Base-by-base conservation (phyloP, 2,113 vertebrate species). In the Acrocephalus arundinaceus region DNA sequence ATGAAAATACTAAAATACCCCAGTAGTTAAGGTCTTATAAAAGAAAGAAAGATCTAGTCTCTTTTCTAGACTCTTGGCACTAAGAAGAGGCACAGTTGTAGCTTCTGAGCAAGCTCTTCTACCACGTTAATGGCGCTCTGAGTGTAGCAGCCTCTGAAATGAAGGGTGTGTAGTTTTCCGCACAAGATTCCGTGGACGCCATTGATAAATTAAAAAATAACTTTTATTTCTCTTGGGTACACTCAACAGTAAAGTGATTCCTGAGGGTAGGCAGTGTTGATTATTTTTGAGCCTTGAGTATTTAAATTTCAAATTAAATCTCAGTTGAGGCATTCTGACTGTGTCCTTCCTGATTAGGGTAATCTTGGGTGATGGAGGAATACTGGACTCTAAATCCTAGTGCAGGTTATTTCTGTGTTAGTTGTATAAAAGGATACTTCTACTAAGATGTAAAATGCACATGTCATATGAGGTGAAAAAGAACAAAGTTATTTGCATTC, bases 221-320 rank as follows among this genome's bases (percentile, higher is more conserved):
- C 8, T 74, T 80, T 28, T 78, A 51, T 71, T 71, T 39, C 21
- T 82, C 54, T 65, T 72, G 33, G 24, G 8, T 52, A 33, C 62
- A 23, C 81, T 94, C n/a, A 83, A 14, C 20, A 81, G n/a, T 67
- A 39, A 85, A 78, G 35, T 59, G 22, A 63, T 83, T 96, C 31
- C 72, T 87, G 46, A 49, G 5, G 4, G 15, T 45, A 84, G 9
- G 15, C 24, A 39, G 25, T 24, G 5, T 66, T 82, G 54, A 45
- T 81, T 85, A 49, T 80, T 91, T 28, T 48, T 78, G 37, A 91
- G 20, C 43, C 21, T 82, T 71, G 71, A 92, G 22, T 91, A 91
- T 89, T 77, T 91, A 71, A 67, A 74, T 75, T 93, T 61, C 24
- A 92, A 66, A 52, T 87, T 15, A 85, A 93, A 75, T 87, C 31